Conservation (phyloP, 1,140 invertebrate species). For the Sweltsa coloradensis region DNA sequence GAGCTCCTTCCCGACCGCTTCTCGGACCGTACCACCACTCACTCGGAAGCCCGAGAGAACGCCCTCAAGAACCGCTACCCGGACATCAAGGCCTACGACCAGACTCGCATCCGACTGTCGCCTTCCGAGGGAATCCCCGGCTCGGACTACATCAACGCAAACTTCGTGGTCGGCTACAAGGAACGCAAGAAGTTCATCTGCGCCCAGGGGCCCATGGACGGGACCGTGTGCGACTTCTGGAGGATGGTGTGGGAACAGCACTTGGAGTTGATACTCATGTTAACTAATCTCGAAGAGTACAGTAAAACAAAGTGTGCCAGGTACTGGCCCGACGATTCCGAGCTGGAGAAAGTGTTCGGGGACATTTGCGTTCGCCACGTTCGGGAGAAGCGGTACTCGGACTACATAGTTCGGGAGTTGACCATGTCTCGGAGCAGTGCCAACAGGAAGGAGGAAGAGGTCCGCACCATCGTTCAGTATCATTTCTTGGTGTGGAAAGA, state of each 20-base stretch:
- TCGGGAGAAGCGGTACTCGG: conserved; percentile 53
- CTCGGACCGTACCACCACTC: conserved; percentile 70
- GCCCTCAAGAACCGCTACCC: conserved; percentile 76
- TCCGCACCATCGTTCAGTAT: conserved; percentile 73
- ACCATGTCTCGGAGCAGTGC: conserved; percentile 41
- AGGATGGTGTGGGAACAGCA: conserved; percentile 96
- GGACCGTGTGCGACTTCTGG: conserved; percentile 92
- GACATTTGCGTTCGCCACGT: conserved; percentile 65
- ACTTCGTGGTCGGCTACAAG: conserved; percentile 82
- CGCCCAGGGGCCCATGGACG: conserved; percentile 84
- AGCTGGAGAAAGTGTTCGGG: conserved; percentile 63
- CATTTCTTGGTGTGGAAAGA: conserved; percentile 93
- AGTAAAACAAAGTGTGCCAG: conserved; percentile 87
- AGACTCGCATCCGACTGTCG: conserved; percentile 72
- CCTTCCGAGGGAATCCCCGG: conserved; percentile 61
- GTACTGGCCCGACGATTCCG: conserved; percentile 80
- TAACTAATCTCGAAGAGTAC: conserved; percentile 88
- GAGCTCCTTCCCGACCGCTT: conserved; percentile 73
- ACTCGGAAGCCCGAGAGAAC: conserved; percentile 81
- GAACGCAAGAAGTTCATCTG: conserved; percentile 89
- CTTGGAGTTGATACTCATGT: conserved; percentile 82
- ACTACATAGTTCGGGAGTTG: conserved; percentile 69
- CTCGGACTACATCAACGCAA: conserved; percentile 88
- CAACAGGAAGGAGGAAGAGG: conserved; percentile 40
- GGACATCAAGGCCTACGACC: conserved; percentile 85